Percentiles rank a stretch among this genome's conserved stretches.
Conservation (phyloP, 2,888 invertebrate species). For the Cartodere bifasciata region DNA sequence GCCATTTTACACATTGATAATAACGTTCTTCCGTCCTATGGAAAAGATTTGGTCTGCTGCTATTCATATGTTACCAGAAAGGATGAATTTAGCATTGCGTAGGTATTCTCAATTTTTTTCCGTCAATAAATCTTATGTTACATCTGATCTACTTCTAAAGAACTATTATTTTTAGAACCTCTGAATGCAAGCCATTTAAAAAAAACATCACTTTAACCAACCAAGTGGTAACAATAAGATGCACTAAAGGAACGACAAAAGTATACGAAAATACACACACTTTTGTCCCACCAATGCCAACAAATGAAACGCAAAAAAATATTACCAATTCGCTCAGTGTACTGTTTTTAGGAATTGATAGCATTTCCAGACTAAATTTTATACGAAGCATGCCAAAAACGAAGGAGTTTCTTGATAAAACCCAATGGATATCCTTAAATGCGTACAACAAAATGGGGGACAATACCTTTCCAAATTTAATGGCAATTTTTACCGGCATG, state of each 20-base stretch:
- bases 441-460: slow-evolving; percentile 58
- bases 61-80: slow-evolving; percentile 24
- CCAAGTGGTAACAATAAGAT: slow-evolving; percentile 41
- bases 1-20: slow-evolving; percentile 27
- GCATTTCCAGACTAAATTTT: slow-evolving; percentile 68
- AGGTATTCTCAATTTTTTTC: not conserved
- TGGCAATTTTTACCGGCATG: slow-evolving; percentile 63
- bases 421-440: slow-evolving; percentile 24
- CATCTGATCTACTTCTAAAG: not conserved
- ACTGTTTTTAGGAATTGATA: slow-evolving; percentile 71
- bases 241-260: slow-evolving; percentile 23
- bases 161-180: slow-evolving; percentile 6
- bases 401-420: slow-evolving; percentile 41
- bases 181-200: slow-evolving; percentile 7
- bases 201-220: slow-evolving; percentile 25
- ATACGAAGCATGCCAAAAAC: slow-evolving; percentile 66
- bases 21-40: slow-evolving; percentile 23
- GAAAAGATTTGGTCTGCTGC: slow-evolving; percentile 23
- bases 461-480: slow-evolving; percentile 81
- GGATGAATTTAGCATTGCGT: too few relatives aligned
- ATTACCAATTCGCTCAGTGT: slow-evolving; percentile 41
- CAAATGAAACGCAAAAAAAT: slow-evolving; percentile 21
- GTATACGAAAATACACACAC: slow-evolving; percentile 45
- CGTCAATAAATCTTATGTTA: not conserved
- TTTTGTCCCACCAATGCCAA: slow-evolving; percentile 23